Conservation (phyloP, 53 echinoderm and acorn worm genomes). For the Crossaster papposus region DNA sequence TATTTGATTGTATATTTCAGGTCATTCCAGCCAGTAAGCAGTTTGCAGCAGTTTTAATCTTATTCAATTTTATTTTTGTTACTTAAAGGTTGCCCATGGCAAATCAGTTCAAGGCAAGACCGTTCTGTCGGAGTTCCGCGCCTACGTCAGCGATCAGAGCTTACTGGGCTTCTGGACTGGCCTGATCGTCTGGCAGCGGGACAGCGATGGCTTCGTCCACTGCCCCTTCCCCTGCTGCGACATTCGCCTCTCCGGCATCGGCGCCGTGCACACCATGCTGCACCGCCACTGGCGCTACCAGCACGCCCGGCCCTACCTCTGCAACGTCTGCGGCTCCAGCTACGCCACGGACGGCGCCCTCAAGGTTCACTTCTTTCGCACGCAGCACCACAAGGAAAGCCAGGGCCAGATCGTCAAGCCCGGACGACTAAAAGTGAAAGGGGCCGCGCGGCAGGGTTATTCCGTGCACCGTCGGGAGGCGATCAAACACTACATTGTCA, state of each 20-base stretch:
- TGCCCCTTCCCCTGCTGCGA: constrained; percentile 50
- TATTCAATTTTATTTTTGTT: not conserved
- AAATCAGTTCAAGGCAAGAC: constrained; percentile 17
- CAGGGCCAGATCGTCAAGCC: not conserved
- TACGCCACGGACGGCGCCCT: constrained; percentile 56
- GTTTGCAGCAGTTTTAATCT: too few species aligned
- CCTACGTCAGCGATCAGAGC: constrained; percentile 39
- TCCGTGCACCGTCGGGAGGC: constrained; percentile 42
- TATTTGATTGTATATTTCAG: too few species aligned
- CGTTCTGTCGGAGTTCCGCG: constrained; percentile 41
- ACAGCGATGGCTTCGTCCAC: constrained; percentile 31
- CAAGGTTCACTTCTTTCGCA: constrained; percentile 58
- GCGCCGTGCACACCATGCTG: constrained; percentile 34
- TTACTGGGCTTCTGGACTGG: constrained; percentile 48
- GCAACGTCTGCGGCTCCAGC: constrained; percentile 57
- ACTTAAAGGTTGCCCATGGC: constrained; percentile 37
- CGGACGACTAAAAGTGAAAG: constrained; percentile 7
- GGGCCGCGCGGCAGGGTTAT: constrained; percentile 10
- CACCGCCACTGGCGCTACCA: constrained; percentile 48
- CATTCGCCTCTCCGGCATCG: constrained; percentile 17
- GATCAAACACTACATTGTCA: constrained; percentile 40
- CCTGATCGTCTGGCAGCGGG: constrained; percentile 40
- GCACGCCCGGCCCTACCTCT: constrained; percentile 44
- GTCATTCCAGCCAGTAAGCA: too few species aligned
- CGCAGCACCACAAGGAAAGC: constrained; percentile 31